phyloP scores from a whole-genome alignment of 2,888 invertebrate genomes.

The Ramazzottius varieornatus region DNA sequence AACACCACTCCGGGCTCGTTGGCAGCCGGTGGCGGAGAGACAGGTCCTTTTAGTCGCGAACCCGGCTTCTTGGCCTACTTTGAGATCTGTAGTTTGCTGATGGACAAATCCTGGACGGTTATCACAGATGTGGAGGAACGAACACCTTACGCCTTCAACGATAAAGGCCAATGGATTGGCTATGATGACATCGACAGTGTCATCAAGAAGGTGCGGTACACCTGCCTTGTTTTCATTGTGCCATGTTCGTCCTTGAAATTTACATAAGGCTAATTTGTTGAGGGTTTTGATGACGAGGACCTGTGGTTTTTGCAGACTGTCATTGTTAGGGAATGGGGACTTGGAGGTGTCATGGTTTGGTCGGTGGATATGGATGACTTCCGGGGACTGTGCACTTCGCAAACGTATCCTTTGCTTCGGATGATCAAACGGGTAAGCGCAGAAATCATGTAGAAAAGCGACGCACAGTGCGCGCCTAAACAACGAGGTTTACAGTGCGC shows the following conservation, averaged over 20 bases:
- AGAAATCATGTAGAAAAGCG: too few species aligned
- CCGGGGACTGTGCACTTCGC: not conserved
- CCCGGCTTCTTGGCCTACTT: not conserved
- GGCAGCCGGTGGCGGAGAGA: not conserved
- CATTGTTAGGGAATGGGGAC: slow-evolving; percentile 1
- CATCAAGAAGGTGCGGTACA: not conserved
- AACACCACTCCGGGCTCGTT: not conserved
- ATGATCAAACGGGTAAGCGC: slow-evolving; percentile 2
- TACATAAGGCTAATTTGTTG: too few species aligned
- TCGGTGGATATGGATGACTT: slow-evolving; percentile 2
- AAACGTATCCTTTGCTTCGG: not conserved
- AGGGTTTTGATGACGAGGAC: not conserved
- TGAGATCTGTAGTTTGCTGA: not conserved
- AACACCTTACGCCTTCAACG: not conserved
- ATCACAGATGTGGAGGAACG: not conserved
- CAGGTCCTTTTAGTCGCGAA: not conserved
- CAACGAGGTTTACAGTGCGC: too few species aligned
- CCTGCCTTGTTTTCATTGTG: too few species aligned
- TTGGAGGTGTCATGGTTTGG: not conserved
- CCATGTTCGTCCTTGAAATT: too few species aligned
- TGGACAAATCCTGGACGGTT: not conserved
- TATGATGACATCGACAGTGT: not conserved
- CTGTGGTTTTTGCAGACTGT: not conserved
- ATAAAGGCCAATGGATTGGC: not conserved
- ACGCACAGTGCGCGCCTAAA: too few species aligned